Base-by-base conservation (phyloP, 92 coral and sea anemone genomes). In the Hydrozoanthus gracilis region DNA sequence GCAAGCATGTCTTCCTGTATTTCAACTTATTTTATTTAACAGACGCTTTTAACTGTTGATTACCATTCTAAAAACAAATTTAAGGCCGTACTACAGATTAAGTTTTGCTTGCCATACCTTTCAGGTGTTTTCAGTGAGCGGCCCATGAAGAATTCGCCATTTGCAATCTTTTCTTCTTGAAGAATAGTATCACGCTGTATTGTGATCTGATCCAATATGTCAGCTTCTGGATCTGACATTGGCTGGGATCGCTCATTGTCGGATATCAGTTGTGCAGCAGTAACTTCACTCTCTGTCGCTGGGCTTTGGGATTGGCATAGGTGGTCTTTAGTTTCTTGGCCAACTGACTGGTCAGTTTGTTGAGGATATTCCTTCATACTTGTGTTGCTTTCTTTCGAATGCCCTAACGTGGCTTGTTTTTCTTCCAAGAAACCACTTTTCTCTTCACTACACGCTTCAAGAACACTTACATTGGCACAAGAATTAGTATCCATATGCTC, bases 111-210 rank as follows among this genome's bases (percentile, higher is more conserved):
- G 39, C 49, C 58, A 10, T 66, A 80, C 27, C 98, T 89, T 64
- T 87, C 92, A 50, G 98, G 98, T 1, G 98, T 94, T 61, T 94
- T 94, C 7, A 91, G 83, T 39, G 98, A 91, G 10, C 98, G 88
- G 44, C 98, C 98, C 96, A 93, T 91, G 74, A 94, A 94, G 75
- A 94, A 94, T 16, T 94, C 98, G 14, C 67, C 60, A 16, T 94
- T 94, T 16, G 76, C 80, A 50, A 51, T 71, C 70, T 87, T 92
- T 72, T 94, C 98, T 7, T 73, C 76, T 6, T 93, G 93, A 46
- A 86, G 98, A 18, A 94, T 82, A 54, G 75, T 35, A 49, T 89
- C 90, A 15, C 90, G 89, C 68, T 77, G 84, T 51, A 94, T 89
- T n/a, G 76, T 50, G 20, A 90, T 82, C 9, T 50, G 60, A 6